Conservation (phyloP, 2,888 invertebrate species). For the Autographa gamma region DNA sequence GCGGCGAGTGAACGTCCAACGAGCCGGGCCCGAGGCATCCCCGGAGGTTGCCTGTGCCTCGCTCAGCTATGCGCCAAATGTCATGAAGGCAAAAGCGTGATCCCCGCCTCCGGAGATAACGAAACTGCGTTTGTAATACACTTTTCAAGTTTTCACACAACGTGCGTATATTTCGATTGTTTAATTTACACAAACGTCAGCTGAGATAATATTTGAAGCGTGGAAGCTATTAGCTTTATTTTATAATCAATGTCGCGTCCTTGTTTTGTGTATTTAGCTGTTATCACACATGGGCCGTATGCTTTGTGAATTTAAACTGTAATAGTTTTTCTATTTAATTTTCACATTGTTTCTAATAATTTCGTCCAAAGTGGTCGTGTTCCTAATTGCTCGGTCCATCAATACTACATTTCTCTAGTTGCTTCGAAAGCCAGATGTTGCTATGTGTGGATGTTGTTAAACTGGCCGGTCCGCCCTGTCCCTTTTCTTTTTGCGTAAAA, state of each 20-base stretch:
- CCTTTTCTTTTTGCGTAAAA: slow-evolving; percentile 77
- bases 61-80: slow-evolving; percentile 76
- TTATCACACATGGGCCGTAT: slow-evolving; percentile 45
- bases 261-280: slow-evolving; percentile 62
- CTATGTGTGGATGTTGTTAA: slow-evolving; percentile 77
- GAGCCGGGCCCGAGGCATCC: slow-evolving; percentile 73
- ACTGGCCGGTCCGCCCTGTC: slow-evolving; percentile 74
- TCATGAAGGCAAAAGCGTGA: slow-evolving; percentile 80
- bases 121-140: slow-evolving; percentile 58
- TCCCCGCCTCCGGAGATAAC: slow-evolving; percentile 65
- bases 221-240: slow-evolving; percentile 66
- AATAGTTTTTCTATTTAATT: slow-evolving; percentile 22
- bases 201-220: slow-evolving; percentile 72
- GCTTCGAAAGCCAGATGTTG: slow-evolving; percentile 80
- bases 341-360: slow-evolving; percentile 28
- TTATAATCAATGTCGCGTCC: slow-evolving; percentile 64
- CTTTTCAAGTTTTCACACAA: slow-evolving; percentile 47
- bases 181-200: slow-evolving; percentile 63
- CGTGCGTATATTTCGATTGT: slow-evolving; percentile 52
- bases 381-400: slow-evolving; percentile 74
- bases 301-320: slow-evolving; percentile 26
- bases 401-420: slow-evolving; percentile 77
- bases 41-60: slow-evolving; percentile 68
- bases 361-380: slow-evolving; percentile 67
- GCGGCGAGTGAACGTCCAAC: slow-evolving; percentile 82